These are phyloP conservation scores for Heliothis virescens DNA, from an alignment of 1,140 invertebrate genomes.

Conservation along the genomic window DNA sequence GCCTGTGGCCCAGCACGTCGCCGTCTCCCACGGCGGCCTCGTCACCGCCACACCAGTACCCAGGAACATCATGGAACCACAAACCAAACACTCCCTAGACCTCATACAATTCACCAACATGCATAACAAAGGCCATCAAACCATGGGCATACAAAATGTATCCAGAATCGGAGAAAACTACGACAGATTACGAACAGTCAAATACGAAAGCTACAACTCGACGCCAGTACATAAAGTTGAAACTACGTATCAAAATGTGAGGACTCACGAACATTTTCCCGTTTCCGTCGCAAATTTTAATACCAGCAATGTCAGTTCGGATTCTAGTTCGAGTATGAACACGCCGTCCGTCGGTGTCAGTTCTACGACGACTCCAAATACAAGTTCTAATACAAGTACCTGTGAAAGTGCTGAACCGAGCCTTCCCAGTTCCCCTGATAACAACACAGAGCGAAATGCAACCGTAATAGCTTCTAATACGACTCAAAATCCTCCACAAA, in stretches of 20 bases:
- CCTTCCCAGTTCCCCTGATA: constrained; percentile 79
- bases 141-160: constrained; percentile 70
- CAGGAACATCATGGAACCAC: constrained; percentile 68
- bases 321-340: constrained; percentile 82
- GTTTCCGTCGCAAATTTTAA: constrained; percentile 67
- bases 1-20: constrained; percentile 36
- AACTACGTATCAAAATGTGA: constrained; percentile 74
- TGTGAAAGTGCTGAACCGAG: constrained; percentile 83
- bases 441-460: constrained; percentile 74
- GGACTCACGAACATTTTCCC: constrained; percentile 68
- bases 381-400: constrained; percentile 78
- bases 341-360: constrained; percentile 78
- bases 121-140: constrained; percentile 63
- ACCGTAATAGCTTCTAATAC: constrained; percentile 62
- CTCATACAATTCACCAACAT: constrained; percentile 74
- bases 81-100: constrained; percentile 71
- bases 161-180: constrained; percentile 67
- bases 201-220: constrained; percentile 71
- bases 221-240: constrained; percentile 68
- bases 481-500: constrained; percentile 54
- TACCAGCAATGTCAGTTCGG: constrained; percentile 73
- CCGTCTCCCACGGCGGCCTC: constrained; percentile 61
- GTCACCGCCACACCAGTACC: constrained; percentile 62
- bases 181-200: constrained; percentile 67
- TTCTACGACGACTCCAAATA: constrained; percentile 79